Base-by-base conservation (phyloP, 1,140 invertebrate species). In the Tetramorium parvispinum region DNA sequence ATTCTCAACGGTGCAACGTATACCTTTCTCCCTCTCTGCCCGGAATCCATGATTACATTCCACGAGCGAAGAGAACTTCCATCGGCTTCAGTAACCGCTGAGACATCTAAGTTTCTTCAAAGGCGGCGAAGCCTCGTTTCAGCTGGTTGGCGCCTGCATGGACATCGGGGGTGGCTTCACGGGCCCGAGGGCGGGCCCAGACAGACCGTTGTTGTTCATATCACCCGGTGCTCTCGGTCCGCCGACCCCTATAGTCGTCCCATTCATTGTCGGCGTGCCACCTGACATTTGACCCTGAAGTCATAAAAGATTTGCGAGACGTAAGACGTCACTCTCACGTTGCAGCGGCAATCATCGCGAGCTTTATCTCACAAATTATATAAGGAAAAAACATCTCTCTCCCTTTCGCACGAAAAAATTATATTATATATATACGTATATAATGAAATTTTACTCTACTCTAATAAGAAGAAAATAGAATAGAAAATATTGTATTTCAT, bases 151-250 rank as follows among this genome's bases (percentile, higher is more conserved):
- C 13, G 95, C 94, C 49, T 94, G 93, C 94, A 95, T 95, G 76
- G 94, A 92, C 93, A 95, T 94, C 53, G 94, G 94, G 1, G 94
- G 91, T 40, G 94, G 92, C 91, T 95, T 95, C 10, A 95, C 94
- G 11, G 94, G 88, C 6, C 94, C 95, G n/a, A 95, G 91, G 8
- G 94, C 94, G 4, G 94, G 94, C 11, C 94, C 95, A 24, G 95
- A 95, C 2, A 95, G 88, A 13, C 95, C 95, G 71, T 95, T 95
- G 88, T 95, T 95, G 89, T 95, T 95, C 94, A 95, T 95, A 73
- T 95, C 95, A 4, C 94, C 95, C 6, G 95, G 95, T 13, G 94
- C 93, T 24, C 94, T 87, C 75, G 94, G 92, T 8, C 94, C 94
- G 21, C 93, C 94, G 6, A 94, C 92, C 8, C 91, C 91, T 61